These are phyloP conservation scores for Paradoxurus hermaphroditus DNA, from an alignment of 2,113 vertebrate genomes.

Conservation along the genomic window DNA sequence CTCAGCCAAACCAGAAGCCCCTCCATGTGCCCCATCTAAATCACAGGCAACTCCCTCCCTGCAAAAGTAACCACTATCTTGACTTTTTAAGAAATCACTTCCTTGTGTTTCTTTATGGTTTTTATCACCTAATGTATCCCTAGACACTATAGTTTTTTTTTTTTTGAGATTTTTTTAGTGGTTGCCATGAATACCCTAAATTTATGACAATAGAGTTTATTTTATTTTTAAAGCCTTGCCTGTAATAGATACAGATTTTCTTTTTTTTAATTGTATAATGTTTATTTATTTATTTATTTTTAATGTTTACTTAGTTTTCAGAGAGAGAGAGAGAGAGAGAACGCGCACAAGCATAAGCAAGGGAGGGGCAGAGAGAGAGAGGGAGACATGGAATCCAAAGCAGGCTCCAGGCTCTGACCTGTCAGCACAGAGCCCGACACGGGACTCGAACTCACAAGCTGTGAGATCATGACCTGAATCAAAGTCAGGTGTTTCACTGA, in stretches of 20 bases:
- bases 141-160: not conserved
- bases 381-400: too few species aligned
- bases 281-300: not conserved
- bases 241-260: too few species aligned
- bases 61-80: not conserved
- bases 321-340: too few species aligned
- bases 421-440: too few species aligned
- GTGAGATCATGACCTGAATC: too few species aligned
- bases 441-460: too few species aligned
- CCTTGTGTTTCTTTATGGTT: not conserved
- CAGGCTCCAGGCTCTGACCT: too few species aligned
- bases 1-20: not conserved
- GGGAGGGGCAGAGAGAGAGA: too few species aligned
- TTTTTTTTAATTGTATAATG: too few species aligned
- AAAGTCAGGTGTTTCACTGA: too few species aligned
- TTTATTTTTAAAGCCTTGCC: too few species aligned
- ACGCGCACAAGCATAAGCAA: too few species aligned
- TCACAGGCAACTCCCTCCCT: not conserved
- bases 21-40: not conserved
- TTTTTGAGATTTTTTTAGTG: not conserved
- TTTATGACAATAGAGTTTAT: not conserved
- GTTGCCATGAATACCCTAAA: not conserved
- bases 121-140: not conserved
- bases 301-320: not conserved
- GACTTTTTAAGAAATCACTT: not conserved